phyloP scores from a whole-genome alignment of 2,113 vertebrate genomes.

The Pseudois nayaur region DNA sequence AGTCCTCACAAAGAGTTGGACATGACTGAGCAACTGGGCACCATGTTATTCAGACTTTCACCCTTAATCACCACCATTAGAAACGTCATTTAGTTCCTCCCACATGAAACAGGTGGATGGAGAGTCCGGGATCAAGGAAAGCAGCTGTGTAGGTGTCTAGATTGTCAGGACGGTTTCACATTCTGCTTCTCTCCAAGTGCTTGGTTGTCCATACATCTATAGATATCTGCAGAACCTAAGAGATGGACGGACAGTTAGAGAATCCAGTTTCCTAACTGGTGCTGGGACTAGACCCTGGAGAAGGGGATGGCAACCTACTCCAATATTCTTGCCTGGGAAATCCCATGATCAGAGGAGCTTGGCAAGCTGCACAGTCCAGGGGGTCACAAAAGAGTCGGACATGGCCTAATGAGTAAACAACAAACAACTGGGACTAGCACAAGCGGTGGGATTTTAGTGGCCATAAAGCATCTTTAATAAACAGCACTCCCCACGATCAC shows the following conservation, averaged over 20 bases:
- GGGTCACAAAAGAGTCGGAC: not conserved
- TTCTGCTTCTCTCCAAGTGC: not conserved
- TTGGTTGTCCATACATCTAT: not conserved
- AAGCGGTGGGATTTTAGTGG: not conserved
- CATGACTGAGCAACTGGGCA: not conserved
- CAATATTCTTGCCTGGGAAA: not conserved
- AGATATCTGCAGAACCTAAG: not conserved
- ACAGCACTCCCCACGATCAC: not conserved
- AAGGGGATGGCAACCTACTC: not conserved
- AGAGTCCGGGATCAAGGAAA: not conserved
- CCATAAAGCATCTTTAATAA: not conserved
- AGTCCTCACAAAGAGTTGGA: not conserved
- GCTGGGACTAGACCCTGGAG: not conserved
- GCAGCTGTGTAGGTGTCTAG: too few species aligned
- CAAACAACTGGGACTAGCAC: not conserved
- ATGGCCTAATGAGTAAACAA: not conserved
- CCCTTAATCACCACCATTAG: rapidly evolving
- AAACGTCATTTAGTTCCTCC: not conserved
- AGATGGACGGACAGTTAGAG: rapidly evolving
- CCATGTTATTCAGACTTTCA: not conserved
- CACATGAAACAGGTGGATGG: rapidly evolving
- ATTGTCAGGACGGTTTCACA: rapidly evolving
- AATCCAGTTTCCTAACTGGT: not conserved
- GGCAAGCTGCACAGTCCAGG: not conserved
- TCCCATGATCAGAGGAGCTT: not conserved